phyloP scores from a whole-genome alignment of 1,140 invertebrate genomes.

The Anoplophora glabripennis region DNA sequence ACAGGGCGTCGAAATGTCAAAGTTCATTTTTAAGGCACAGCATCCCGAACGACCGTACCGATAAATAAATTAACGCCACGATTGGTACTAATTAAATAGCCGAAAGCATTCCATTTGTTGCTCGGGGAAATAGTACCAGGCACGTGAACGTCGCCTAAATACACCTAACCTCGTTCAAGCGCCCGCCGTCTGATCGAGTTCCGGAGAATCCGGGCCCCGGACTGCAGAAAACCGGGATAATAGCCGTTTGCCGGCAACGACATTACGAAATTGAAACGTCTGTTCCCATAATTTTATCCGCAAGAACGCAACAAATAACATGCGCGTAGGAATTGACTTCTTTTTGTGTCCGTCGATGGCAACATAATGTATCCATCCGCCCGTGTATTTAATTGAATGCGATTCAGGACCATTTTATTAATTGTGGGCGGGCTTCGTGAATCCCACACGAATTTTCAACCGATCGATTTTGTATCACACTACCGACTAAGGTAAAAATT shows the following conservation, averaged over 20 bases:
- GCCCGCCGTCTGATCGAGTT: not conserved
- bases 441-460: too few relatives aligned
- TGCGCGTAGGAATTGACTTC: slow-evolving; percentile 25
- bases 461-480: too few relatives aligned
- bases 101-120: not conserved
- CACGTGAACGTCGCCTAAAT: slow-evolving; percentile 8
- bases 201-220: not conserved
- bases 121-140: slow-evolving; percentile 9
- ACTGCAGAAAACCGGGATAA: slow-evolving; percentile 4
- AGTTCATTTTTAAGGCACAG: slow-evolving; percentile 13
- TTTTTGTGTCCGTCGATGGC: slow-evolving; percentile 21
- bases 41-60: not conserved
- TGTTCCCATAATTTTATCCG: slow-evolving; percentile 12
- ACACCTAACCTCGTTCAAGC: not conserved
- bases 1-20: slow-evolving; percentile 16
- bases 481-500: too few relatives aligned
- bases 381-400: too few relatives aligned
- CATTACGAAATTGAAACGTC: slow-evolving; percentile 17
- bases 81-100: too few relatives aligned
- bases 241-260: slow-evolving; percentile 5
- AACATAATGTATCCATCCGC: slow-evolving; percentile 11
- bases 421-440: too few relatives aligned
- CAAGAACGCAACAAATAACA: slow-evolving; percentile 9
- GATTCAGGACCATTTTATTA: too few relatives aligned
- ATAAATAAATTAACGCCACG: too few relatives aligned